Evolutionary conservation across 2,113 vertebrate genomes (phyloP), one percentile per base, ranked within the genome.

Genomic region (Catharus fuscescens): DNA sequence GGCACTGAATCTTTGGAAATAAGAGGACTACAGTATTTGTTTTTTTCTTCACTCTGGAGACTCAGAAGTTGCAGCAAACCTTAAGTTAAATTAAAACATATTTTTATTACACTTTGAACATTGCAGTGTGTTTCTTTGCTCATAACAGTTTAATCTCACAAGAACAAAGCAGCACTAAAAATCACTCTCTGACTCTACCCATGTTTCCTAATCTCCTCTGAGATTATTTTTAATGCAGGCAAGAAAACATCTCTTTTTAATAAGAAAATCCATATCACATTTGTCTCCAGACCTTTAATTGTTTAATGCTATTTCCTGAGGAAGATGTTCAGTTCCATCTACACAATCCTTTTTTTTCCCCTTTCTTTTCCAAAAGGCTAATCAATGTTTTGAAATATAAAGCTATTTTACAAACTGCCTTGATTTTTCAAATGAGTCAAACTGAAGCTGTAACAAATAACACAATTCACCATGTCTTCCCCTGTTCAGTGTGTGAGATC

Each of bases 191-290:
- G 52, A 48, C 66, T 85, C 54, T 56, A 86, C 18, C 47, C 4
- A 0, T 50, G 21, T 31, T 79, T 70, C 50, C 69, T 84, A 44
- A 83, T 47, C 60, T 62, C 47, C 44, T 74, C 47, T 38, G 18
- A 88, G 70, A 69, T 76, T 86, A 86, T 83, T 90, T 88, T 84
- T 74, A 92, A 93, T 34, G 56, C 38, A 80, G 44, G 42, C 44
- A 88, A 90, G 64, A 90, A 86, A 93, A 77, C 8, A 42, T 38
- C 36, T 72, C 85, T 92, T 88, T 67, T 20, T 4, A 83, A 56
- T 40, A 88, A 77, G 80, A 93, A 64, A 92, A 94, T 82, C 57
- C 19, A 5, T 60, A 87, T 18, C 28, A 65, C 32, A 48, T 92
- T 88, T 86, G 29, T 84, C 40, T 80, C 60, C 72, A 86, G 73